A percentile compares a stretch with the other conserved stretches of the same genome.
Conservation (phyloP, 2,113 vertebrate species). For the Vanacampus margaritifer region DNA sequence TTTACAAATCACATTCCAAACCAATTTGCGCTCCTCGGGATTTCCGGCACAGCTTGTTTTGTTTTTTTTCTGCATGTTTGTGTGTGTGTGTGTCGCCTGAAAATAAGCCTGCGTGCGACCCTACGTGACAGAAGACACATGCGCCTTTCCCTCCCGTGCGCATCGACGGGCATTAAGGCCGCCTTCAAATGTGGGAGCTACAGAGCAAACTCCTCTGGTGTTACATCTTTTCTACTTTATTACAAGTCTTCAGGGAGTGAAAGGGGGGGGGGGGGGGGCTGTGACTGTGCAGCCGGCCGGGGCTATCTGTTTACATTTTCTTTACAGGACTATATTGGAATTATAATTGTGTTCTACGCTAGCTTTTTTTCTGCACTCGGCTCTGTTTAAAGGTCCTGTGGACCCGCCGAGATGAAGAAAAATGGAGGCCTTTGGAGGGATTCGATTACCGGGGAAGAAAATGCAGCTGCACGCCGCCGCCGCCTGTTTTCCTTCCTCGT, state of each 20-base stretch:
- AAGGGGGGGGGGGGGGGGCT: slow-evolving; percentile 22
- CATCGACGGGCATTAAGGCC: slow-evolving; percentile 41
- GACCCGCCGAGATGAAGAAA: slow-evolving; percentile 79
- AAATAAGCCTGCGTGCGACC: slow-evolving; percentile 42
- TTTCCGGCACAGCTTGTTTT: slow-evolving; percentile 30
- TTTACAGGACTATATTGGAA: slow-evolving; percentile 71
- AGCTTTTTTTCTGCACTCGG: slow-evolving; percentile 66
- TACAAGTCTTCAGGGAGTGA: slow-evolving; percentile 70
- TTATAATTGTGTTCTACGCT: slow-evolving; percentile 75
- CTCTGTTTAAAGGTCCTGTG: slow-evolving; percentile 76
- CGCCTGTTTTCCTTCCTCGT: slow-evolving; percentile 44
- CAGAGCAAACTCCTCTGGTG: slow-evolving; percentile 64
- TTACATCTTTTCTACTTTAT: slow-evolving; percentile 80
- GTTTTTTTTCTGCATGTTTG: background rate
- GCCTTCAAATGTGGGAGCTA: slow-evolving; percentile 40
- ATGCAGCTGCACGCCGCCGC: slow-evolving; percentile 62
- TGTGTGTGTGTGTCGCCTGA: slow-evolving; percentile 46
- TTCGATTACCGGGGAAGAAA: slow-evolving; percentile 78
- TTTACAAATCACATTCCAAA: slow-evolving; percentile 59
- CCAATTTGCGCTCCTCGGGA: slow-evolving; percentile 50
- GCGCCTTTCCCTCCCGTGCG: background rate
- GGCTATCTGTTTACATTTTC: slow-evolving; percentile 75
- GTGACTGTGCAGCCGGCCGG: slow-evolving; percentile 43
- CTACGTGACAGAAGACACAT: slow-evolving; percentile 18
- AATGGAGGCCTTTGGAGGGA: slow-evolving; percentile 77